Base-by-base conservation (phyloP, 2,113 vertebrate genomes). In the Lepus americanus region DNA sequence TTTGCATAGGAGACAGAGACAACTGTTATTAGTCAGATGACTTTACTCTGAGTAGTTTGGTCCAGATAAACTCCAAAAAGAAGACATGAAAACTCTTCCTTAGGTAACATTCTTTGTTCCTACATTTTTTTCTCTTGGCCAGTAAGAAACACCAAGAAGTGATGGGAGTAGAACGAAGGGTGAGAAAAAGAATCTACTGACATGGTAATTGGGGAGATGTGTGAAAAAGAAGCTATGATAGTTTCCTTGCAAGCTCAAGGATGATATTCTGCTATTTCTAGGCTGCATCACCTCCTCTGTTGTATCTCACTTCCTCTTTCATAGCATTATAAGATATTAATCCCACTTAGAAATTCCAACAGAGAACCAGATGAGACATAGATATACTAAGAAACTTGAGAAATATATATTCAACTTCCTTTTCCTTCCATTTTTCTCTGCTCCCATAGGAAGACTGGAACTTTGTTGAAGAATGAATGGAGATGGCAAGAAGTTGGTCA, bases 341-440 rank as follows among this genome's bases (percentile, higher is more conserved):
- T 74, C 39, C 90, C 55, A 66, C 33, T 79, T 63, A 53, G 5
- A 2, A 74, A 61, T 27, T 86, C 64, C 72, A 82, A 79, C 86
- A 23, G 80, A 27, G 17, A 94, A 81, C 25, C 64, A 8, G 3
- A 4, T 63, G 12, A 89, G 88, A 59, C 2, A 66, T 51, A 92
- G 27, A 78, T 25, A 61, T 92, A 72, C 69, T 59, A 67, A 86
- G 53, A 93, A 84, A 92, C 55, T 51, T 94, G 53, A 84, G 81
- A 94, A 79, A 87, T 76, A 25, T 20, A 51, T 76, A 8, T 90
- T 33, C 36, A 6, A 88, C 1, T 83, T 89, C 23, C 39, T 9
- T 85, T 67, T 44, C 31, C 33, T 39, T 11, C 5, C 0, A 3
- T 59, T 88, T 87, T 85, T 76, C 19, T 22, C 49, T 90, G 33